Evolutionary conservation across 2,888 invertebrate species (phyloP).

Genomic region (Anoplius nigerrimus): DNA sequence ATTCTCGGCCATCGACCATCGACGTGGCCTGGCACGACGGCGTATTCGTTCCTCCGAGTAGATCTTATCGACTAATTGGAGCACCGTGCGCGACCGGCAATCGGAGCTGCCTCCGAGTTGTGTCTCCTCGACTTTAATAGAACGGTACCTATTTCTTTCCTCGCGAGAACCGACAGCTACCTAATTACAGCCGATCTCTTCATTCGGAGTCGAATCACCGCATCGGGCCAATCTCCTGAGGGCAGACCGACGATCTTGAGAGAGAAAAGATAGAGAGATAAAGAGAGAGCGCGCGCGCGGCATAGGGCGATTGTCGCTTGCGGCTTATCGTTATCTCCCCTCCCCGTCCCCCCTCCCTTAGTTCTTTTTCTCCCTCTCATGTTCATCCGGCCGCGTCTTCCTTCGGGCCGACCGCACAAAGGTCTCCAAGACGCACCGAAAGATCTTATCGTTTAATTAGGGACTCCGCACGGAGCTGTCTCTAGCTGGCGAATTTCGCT

Average conservation of each 20-base stretch:
- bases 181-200: constrained; percentile 53
- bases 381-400: too few species aligned
- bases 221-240: background rate
- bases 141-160: constrained; percentile 40
- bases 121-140: constrained; percentile 50
- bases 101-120: constrained; percentile 37
- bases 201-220: constrained; percentile 20
- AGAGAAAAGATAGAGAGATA: too few species aligned
- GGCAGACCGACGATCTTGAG: constrained; percentile 1
- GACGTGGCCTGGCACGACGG: constrained; percentile 11
- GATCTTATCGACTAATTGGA: constrained; percentile 61
- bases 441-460: constrained; percentile 59
- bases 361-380: too few species aligned
- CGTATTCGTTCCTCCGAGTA: constrained; percentile 31
- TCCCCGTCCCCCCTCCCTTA: background rate
- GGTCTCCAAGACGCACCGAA: background rate
- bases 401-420: background rate
- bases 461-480: constrained; percentile 37
- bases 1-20: constrained; percentile 12
- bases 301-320: constrained; percentile 1
- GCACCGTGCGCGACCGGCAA: constrained; percentile 52
- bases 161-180: constrained; percentile 48
- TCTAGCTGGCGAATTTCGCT: background rate
- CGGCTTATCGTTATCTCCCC: background rate
- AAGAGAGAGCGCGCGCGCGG: background rate